Evolutionary conservation across 2,797 vertebrate species (phyloP), one percentile per base, ranked within the genome.

Genomic region (Ctenopoma kingsleyae): DNA sequence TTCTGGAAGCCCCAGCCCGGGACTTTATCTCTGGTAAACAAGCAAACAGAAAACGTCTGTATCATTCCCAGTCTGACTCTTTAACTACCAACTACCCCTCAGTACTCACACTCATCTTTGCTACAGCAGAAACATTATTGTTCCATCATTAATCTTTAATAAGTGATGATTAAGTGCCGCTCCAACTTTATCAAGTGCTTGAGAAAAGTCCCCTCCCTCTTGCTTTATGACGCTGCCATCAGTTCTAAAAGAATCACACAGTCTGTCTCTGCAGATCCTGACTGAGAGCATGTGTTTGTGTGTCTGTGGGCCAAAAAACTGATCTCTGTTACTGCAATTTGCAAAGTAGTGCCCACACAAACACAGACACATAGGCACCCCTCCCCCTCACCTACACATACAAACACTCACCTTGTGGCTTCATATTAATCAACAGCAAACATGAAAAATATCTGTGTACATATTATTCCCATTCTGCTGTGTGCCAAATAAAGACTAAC

Each of bases 1-100:
- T 91, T 83, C 89, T 94, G 87, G 82, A 91, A 49, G 54, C 87
- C 52, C 89, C 92, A 35, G 84, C 89, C 66, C 89, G 71, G 54
- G 89, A 93, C 87, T 93, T 92, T 94, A 54, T 91, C 71, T 91
- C 91, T 74, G 93, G 91, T 95, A 93, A 94, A 92, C 72, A 78
- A 74, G 16, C 13, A 35, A 79, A 38, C 36, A 61, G 55, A 78
- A 81, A 74, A 41, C 8, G 6, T 47, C 16, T 38, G 25, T 54
- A 35, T 76, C 43, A 52, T 71, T 40, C 58, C 68, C 76, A 57
- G 44, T 48, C 47, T 46, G 22, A 61, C 76, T 51, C 40, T 38
- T 40, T 36, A 78, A 68, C 83, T 72, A 69, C 79, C 74, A 64
- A 22, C 63, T 67, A 20, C 16, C 44, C 51, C 25, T 16, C 44